Conservation (phyloP, 2,113 vertebrate genomes). For the Cyphotilapia sp. region DNA sequence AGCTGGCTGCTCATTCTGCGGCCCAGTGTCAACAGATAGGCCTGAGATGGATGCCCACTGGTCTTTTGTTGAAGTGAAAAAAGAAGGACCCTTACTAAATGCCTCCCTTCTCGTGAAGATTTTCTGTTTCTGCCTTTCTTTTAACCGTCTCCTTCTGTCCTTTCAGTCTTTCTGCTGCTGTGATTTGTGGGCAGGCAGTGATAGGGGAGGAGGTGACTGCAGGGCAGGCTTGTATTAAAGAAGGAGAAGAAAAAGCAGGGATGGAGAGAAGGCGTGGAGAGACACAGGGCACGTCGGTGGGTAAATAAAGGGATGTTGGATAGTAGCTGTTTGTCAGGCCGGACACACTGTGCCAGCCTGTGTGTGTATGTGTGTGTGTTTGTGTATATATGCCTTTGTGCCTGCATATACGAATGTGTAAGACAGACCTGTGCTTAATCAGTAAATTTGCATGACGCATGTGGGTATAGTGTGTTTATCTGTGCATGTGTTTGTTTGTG, state of each 20-base stretch:
- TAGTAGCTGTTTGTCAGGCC: conserved; percentile 31
- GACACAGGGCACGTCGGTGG: conserved; percentile 1
- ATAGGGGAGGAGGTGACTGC: conserved; percentile 30
- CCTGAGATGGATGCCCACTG: conserved; percentile 52
- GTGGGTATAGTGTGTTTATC: not conserved
- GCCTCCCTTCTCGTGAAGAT: not conserved
- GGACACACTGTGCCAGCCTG: not conserved
- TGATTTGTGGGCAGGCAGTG: conserved; percentile 49
- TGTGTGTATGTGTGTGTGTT: not conserved
- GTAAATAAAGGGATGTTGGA: conserved; percentile 41
- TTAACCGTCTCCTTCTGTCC: not conserved
- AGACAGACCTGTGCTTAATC: not conserved
- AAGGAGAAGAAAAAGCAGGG: conserved; percentile 11
- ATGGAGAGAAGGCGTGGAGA: not conserved
- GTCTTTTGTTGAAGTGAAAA: conserved; percentile 35
- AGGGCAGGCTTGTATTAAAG: conserved; percentile 1
- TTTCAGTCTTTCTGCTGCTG: conserved; percentile 17
- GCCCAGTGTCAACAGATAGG: conserved; percentile 55
- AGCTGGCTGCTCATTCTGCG: conserved; percentile 37
- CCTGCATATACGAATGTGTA: not conserved
- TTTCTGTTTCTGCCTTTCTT: conserved; percentile 5
- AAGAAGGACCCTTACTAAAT: not conserved
- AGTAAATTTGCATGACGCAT: conserved; percentile 1
- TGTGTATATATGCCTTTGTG: not conserved
- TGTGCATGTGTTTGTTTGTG: not conserved